A percentile compares a stretch with the other conserved stretches of the same genome.
Evolutionary conservation across 2,797 vertebrate genomes (phyloP).

Genomic region (Mergus octosetaceus): DNA sequence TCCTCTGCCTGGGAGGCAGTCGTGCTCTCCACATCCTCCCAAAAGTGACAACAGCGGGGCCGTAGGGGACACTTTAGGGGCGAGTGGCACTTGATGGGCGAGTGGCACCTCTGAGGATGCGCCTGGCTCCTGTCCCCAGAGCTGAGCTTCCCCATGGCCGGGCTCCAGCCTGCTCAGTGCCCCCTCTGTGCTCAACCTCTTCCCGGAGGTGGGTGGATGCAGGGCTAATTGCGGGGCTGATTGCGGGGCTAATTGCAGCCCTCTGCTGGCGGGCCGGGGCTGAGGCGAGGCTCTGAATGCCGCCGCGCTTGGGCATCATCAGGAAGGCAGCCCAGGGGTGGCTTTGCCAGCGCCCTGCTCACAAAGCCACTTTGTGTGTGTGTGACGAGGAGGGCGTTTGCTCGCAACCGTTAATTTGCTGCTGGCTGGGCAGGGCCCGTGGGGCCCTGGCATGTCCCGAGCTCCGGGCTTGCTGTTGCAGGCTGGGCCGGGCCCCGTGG

Average conservation of each 20-base stretch:
- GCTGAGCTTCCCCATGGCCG: not conserved
- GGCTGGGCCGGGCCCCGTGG: not conserved
- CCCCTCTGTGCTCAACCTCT: not conserved
- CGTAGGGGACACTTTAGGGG: not conserved
- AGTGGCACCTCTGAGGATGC: no score
- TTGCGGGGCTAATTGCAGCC: not conserved
- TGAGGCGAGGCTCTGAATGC: not conserved
- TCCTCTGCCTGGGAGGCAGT: not conserved
- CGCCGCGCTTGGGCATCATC: not conserved
- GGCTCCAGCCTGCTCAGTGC: not conserved
- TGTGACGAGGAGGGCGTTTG: not conserved
- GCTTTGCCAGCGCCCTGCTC: not conserved
- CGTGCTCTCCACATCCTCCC: accelerated
- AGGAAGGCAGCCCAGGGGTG: not conserved
- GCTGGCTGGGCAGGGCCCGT: not conserved
- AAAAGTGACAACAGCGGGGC: not conserved
- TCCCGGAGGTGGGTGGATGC: accelerated
- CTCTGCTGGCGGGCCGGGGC: not conserved
- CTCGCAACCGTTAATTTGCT: conserved; percentile 23
- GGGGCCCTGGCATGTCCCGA: not conserved
- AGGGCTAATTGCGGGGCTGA: not conserved
- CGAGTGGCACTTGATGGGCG: no score
- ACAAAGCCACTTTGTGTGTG: not conserved
- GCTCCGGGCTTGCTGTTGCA: not conserved
- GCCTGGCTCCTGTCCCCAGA: not conserved